Base-by-base conservation (phyloP, 1,140 invertebrate species). In the Mizuhopecten yessoensis region DNA sequence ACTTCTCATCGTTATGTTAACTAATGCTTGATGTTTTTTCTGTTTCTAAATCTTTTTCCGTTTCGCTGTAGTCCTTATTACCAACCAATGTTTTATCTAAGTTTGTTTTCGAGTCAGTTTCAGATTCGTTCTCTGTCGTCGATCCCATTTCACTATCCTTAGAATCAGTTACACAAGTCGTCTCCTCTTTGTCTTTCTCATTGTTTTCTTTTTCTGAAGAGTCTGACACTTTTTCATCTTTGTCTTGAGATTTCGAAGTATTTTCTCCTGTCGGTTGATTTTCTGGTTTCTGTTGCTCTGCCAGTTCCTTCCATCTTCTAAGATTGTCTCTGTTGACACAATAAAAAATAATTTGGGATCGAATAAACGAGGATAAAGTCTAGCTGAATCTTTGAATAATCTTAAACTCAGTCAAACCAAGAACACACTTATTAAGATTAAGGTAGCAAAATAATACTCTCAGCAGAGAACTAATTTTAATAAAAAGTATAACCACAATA, bases 251-350 rank as follows among this genome's bases (percentile, higher is more conserved):
- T 45, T 33, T 34, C 36, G 49, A 33, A n/a, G 86, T n/a, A 23
- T 7, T 86, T 90, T 90, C 75, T 20, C 88, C 87, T 29, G 49
- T 75, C 2, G n/a, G 88, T 20, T 92, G 92, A 33, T 92, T 92
- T 57, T 93, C 92, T 23, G 91, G 91, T n/a, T 93, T 89, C n/a
- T 94, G 89, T 90, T 94, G 93, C 33, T 96, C 95, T 17, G 95
- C 95, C 9, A 96, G 87, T 89, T 95, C 93, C 90, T 96, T 93
- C 96, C 96, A 96, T 89, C 93, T 94, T 87, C 94, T 93, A 90
- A 96, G 91, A 91, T 96, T 96, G 15, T 93, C 92, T 34, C 96
- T 96, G 91, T 20, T 92, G 90, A 49, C 29, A 87, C 86, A 90
- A 90, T n/a, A n/a, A n/a, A n/a, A n/a, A n/a, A n/a, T n/a, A n/a